phyloP scores from a whole-genome alignment of 2,888 invertebrate species.

The Tipula confusa region DNA sequence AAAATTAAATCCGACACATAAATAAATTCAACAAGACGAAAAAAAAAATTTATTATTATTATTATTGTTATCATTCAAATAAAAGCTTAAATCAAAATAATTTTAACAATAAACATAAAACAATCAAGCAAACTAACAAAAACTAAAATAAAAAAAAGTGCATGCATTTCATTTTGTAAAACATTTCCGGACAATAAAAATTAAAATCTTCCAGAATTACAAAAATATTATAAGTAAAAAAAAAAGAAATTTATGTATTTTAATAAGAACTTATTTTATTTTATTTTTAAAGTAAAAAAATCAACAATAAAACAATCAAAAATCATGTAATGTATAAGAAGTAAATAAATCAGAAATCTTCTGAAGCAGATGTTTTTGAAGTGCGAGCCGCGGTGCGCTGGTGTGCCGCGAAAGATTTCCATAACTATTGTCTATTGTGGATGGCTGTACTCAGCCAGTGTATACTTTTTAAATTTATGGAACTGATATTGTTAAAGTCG shows the following conservation, averaged over 20 bases:
- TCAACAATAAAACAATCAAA: background rate
- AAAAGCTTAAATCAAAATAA: constrained; percentile 20
- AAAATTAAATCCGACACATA: background rate
- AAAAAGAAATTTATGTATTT: background rate
- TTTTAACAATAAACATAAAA: background rate
- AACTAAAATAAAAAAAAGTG: background rate
- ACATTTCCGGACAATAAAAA: constrained; percentile 12
- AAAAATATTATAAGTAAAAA: background rate
- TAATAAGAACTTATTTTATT: background rate
- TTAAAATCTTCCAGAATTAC: background rate
- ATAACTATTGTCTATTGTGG: too few relatives aligned
- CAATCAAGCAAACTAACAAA: background rate
- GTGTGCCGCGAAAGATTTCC: too few relatives aligned
- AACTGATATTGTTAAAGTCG: too few relatives aligned
- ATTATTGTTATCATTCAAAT: background rate
- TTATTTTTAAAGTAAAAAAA: background rate
- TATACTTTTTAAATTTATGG: too few relatives aligned
- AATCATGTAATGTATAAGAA: background rate
- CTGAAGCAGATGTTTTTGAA: too few relatives aligned
- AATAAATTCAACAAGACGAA: background rate
- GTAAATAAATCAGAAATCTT: background rate
- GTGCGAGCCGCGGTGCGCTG: too few relatives aligned
- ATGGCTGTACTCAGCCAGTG: too few relatives aligned
- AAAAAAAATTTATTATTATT: background rate
- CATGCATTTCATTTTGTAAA: background rate